Evolutionary conservation across 2,888 invertebrate species (phyloP).

Genomic region (Hymenopus coronatus): DNA sequence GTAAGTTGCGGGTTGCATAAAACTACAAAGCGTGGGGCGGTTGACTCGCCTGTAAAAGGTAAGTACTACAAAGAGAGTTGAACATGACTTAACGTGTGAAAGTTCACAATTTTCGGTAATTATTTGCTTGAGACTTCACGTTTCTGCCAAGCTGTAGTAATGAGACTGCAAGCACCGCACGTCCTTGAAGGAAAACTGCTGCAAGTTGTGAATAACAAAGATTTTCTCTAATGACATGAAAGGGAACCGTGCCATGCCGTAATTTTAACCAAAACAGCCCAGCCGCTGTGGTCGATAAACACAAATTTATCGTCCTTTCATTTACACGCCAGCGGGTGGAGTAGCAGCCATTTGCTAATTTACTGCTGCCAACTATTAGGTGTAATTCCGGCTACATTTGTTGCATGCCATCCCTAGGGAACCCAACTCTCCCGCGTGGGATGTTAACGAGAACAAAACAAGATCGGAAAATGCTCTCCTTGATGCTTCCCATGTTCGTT

Average conservation of each 20-base stretch:
- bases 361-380: not conserved
- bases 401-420: not conserved
- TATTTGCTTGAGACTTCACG: too few species aligned
- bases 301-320: not conserved
- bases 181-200: too few species aligned
- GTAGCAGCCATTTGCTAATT: not conserved
- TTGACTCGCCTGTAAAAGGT: too few species aligned
- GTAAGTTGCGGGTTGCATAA: too few species aligned
- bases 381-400: not conserved
- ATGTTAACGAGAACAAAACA: not conserved
- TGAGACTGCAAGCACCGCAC: too few species aligned
- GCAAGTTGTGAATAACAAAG: too few species aligned
- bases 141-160: too few species aligned
- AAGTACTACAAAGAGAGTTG: too few species aligned
- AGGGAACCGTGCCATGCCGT: not conserved
- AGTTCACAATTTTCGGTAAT: too few species aligned
- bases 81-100: too few species aligned
- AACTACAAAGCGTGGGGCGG: too few species aligned
- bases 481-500: not conserved
- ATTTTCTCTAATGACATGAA: not conserved
- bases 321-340: not conserved
- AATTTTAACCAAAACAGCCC: not conserved
- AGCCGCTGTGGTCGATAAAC: not conserved
- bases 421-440: not conserved
- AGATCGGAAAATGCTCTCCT: not conserved